These are phyloP conservation scores for Varanus salvator DNA, from an alignment of 2,113 vertebrate genomes.

Conservation along the genomic window DNA sequence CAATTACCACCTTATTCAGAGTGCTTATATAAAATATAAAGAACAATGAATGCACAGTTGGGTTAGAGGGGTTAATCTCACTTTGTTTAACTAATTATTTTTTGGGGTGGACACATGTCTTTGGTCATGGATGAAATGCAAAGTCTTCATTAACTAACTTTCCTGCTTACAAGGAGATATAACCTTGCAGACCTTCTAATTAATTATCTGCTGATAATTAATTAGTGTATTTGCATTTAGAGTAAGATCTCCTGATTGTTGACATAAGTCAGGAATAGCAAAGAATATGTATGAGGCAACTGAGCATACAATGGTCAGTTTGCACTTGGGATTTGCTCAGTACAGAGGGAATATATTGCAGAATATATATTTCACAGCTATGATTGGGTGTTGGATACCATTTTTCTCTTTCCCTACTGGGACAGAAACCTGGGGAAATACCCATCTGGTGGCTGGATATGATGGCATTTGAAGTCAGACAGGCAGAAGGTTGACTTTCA, in stretches of 20 bases:
- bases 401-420: neutral
- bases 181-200: constrained; percentile 23
- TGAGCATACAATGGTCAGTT: neutral
- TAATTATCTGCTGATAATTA: constrained; percentile 20
- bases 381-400: neutral
- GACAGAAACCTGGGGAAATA: neutral
- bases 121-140: neutral
- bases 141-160: constrained; percentile 16
- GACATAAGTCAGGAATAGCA: neutral
- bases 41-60: neutral
- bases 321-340: neutral
- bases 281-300: neutral
- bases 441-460: neutral
- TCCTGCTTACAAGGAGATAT: constrained; percentile 8
- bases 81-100: neutral
- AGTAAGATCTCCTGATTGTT: constrained; percentile 10
- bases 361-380: neutral
- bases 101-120: constrained; percentile 4
- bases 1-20: neutral
- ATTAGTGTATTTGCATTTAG: constrained; percentile 11
- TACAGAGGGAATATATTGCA: neutral
- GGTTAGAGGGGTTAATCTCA: neutral
- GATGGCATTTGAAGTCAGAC: neutral
- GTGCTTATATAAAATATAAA: neutral
- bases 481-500: neutral